Conservation (phyloP, 2,113 vertebrate species). For the Ceyx margarethae region DNA sequence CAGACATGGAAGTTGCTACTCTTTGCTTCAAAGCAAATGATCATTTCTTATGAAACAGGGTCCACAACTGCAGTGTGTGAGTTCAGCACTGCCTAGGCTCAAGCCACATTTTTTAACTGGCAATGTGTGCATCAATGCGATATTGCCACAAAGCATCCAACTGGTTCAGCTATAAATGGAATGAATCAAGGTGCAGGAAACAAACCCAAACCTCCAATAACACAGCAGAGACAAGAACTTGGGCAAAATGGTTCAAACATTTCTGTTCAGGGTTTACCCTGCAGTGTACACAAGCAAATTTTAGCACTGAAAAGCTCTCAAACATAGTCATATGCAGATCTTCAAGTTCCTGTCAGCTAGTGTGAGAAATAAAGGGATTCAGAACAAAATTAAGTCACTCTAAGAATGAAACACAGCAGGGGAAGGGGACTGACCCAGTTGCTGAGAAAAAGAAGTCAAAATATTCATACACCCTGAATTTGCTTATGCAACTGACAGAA, state of each 20-base stretch:
- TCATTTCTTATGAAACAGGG: background rate
- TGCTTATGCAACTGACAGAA: background rate
- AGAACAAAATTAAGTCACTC: background rate
- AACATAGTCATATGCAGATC: background rate
- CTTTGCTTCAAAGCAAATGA: background rate
- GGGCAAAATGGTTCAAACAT: background rate
- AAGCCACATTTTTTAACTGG: background rate
- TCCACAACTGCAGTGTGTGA: background rate
- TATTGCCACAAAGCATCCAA: background rate
- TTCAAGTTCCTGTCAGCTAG: background rate
- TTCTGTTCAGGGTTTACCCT: background rate
- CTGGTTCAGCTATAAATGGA: background rate
- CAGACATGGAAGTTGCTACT: background rate
- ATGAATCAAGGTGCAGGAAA: background rate
- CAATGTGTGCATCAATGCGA: background rate
- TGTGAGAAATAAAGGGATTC: background rate
- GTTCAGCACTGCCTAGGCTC: background rate
- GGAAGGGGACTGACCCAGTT: background rate
- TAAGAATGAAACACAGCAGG: slow-evolving; percentile 20
- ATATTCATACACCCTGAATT: background rate
- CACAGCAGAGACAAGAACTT: background rate
- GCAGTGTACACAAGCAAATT: background rate
- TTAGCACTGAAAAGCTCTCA: background rate
- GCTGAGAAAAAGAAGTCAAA: background rate
- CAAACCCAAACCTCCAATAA: background rate